Evolutionary conservation across 1,140 invertebrate species (phyloP).

Genomic region (Delia radicum): DNA sequence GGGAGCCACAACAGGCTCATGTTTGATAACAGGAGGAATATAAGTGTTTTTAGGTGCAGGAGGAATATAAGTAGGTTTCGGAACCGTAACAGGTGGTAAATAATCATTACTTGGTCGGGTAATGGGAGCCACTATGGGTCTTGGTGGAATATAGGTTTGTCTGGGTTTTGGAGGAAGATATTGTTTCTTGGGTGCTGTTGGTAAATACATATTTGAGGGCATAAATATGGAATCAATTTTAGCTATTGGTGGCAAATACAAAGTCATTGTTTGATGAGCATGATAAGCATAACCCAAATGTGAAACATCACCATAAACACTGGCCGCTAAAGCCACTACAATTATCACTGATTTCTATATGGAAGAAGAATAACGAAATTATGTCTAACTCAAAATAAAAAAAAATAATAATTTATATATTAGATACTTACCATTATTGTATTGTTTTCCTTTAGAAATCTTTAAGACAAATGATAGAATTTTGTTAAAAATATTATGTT

Average conservation of each 20-base stretch:
- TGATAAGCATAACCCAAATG: conserved; percentile 20
- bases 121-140: background rate
- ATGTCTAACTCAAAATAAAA: background rate
- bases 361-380: background rate
- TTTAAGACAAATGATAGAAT: background rate
- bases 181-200: background rate
- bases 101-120: background rate
- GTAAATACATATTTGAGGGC: background rate
- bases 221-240: background rate
- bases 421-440: conserved; percentile 1
- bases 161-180: background rate
- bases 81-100: background rate
- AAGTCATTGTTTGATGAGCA: background rate
- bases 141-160: conserved; percentile 13
- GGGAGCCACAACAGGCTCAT: background rate
- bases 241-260: background rate
- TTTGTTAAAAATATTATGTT: background rate
- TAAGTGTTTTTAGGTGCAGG: background rate
- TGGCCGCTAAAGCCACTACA: background rate
- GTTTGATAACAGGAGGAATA: background rate
- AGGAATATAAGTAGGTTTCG: background rate
- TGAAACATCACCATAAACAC: background rate
- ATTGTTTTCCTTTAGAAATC: background rate
- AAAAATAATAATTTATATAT: background rate
- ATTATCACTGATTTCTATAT: conserved; percentile 20